Evolutionary conservation across 2,797 vertebrate species (phyloP), one percentile per base, ranked within the genome.

Genomic region (Leuciscus waleckii): DNA sequence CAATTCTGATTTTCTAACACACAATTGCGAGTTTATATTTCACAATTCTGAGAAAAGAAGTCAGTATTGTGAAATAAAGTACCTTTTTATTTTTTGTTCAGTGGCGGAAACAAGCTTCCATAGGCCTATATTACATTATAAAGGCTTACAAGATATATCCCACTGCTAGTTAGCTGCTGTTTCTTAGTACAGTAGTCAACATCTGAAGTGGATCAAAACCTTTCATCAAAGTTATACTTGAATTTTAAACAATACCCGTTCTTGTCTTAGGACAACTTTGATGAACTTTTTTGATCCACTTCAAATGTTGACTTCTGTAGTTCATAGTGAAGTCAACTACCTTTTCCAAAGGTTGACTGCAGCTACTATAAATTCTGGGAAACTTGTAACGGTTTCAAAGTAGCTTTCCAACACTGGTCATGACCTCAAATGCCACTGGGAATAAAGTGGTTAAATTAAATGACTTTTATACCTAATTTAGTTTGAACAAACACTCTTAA

Each of bases 401-500:
- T 14, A 41, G 75, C 35, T 78, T 56, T 39, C 54, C 76, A 26
- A 41, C 6, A 26, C 54, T 16, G 35, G 21, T 23, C 54, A 56
- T 23, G 54, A 56, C 49, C 17, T 76, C 46, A 76, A 49, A 73
- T 41, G 35, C 63, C 78, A 1, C 13, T 49, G 78, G 63, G 6
- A 51, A 49, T 56, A 41, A 82, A 71, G 16, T 43, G 68, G 80
- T 73, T 43, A 21, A 43, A 56, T 74, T 35, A 61, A 63, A 63
- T 43, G 0, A 13, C 49, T 23, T 46, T 4, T 43, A 35, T n/a
- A 43, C n/a, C 37, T 46, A 58, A 73, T 73, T 58, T 61, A 41
- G 29, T 82, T 61, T 23, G 54, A 26, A 82, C 11, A 32, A 79
- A 69, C n/a, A 35, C 10, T 71, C 54, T 23, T 81, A 49, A 84